A percentile compares a stretch with the other conserved stretches of the same genome.
Evolutionary conservation across 1,140 invertebrate genomes (phyloP).

Genomic region (Drosophila quadrilineata): DNA sequence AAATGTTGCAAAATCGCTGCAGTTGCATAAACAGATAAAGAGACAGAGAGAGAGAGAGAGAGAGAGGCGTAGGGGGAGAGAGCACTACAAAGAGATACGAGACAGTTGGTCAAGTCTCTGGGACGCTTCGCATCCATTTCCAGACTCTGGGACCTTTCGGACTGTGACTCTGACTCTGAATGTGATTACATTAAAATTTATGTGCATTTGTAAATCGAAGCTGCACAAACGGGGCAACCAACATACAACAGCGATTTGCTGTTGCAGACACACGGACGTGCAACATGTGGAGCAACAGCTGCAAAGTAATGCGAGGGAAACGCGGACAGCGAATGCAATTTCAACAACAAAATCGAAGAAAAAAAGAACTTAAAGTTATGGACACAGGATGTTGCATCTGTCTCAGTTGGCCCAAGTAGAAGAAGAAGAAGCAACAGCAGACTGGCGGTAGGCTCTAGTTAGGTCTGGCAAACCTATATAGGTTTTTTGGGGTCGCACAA

Average conservation of each 20-base stretch:
- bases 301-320: not conserved
- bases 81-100: no score
- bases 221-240: not conserved
- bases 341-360: conserved; percentile 39
- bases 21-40: conserved; percentile 4
- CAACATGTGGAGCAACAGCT: conserved; percentile 71
- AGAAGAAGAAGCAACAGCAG: no score
- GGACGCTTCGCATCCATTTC: no score
- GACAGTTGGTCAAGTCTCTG: conserved; percentile 48
- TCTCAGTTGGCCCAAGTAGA: conserved; percentile 24
- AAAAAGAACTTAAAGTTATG: conserved; percentile 54
- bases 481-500: no score
- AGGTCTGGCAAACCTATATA: no score
- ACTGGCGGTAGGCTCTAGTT: no score
- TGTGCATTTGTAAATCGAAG: conserved; percentile 69
- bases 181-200: conserved; percentile 79
- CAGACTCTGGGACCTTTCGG: no score
- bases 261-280: conserved; percentile 38
- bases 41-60: not conserved
- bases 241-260: not conserved
- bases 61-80: conserved; percentile 15
- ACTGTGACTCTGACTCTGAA: conserved; percentile 47
- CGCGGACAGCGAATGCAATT: conserved; percentile 42
- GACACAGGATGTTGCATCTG: conserved; percentile 69
- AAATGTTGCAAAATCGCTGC: conserved; percentile 62